phyloP scores from a whole-genome alignment of 2,797 vertebrate genomes.

The Pantherophis vulpinus region DNA sequence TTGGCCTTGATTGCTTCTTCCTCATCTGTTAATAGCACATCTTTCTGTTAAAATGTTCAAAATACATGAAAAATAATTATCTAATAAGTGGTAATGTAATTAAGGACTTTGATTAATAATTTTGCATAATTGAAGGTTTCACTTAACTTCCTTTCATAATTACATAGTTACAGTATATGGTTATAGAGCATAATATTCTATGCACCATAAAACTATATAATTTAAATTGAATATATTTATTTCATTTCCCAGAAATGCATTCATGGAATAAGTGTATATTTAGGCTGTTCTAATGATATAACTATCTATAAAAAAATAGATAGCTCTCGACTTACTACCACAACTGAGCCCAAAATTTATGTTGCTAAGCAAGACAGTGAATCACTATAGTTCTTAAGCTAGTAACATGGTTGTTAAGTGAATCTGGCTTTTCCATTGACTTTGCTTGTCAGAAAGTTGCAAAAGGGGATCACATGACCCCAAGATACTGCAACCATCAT shows the following conservation, averaged over 20 bases:
- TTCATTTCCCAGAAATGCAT: not conserved
- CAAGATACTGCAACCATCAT: not conserved
- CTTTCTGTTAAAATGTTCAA: conserved; percentile 54
- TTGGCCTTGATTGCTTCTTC: conserved; percentile 84
- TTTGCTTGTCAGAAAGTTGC: not conserved
- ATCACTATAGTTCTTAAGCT: not conserved
- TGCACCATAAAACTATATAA: not conserved
- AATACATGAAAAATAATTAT: not conserved
- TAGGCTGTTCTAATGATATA: not conserved
- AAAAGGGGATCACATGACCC: not conserved
- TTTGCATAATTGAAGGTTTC: not conserved
- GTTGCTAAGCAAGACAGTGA: not conserved
- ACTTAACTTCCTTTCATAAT: conserved; percentile 20
- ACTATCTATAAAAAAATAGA: not conserved
- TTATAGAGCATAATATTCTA: conserved; percentile 3
- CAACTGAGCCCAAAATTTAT: not conserved
- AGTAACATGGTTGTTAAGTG: not conserved
- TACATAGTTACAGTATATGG: not conserved
- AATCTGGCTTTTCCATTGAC: not conserved
- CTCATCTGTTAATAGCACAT: conserved; percentile 77
- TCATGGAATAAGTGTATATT: not conserved
- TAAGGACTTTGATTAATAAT: not conserved
- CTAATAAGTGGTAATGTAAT: fast-evolving
- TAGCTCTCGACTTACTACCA: not conserved
- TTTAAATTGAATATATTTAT: not conserved